phyloP scores from a whole-genome alignment of 1,140 invertebrate genomes.

The Diachasmimorpha longicaudata region DNA sequence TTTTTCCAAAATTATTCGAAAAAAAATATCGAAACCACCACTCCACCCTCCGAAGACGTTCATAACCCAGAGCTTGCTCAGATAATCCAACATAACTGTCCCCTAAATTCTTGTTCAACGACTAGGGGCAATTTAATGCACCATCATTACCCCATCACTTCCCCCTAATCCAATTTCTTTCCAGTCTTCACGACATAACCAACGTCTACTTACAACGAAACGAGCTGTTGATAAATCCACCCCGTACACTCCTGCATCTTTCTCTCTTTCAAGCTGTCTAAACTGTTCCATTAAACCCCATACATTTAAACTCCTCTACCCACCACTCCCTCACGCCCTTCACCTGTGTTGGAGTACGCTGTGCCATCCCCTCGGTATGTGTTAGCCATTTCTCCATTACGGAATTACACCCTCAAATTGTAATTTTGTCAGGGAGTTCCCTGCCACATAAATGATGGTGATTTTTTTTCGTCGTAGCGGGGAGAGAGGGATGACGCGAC shows the following conservation, averaged over 20 bases:
- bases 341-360: not conserved
- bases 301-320: slow-evolving; percentile 16
- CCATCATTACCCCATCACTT: slow-evolving; percentile 55
- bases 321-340: slow-evolving; percentile 28
- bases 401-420: slow-evolving; percentile 61
- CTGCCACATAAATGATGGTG: slow-evolving; percentile 22
- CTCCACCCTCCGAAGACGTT: no score
- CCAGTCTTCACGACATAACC: slow-evolving; percentile 43
- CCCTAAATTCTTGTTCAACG: slow-evolving; percentile 56
- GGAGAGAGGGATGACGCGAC: not conserved
- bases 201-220: slow-evolving; percentile 58
- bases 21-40: no score
- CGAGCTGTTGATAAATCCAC: slow-evolving; percentile 58
- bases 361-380: slow-evolving; percentile 47
- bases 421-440: slow-evolving; percentile 55
- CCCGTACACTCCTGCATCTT: slow-evolving; percentile 29
- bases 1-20: no score
- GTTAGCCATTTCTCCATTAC: slow-evolving; percentile 56
- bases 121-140: slow-evolving; percentile 61
- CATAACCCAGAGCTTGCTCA: no score
- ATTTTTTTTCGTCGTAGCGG: slow-evolving; percentile 46
- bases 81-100: slow-evolving; percentile 31
- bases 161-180: slow-evolving; percentile 60
- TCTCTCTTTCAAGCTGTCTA: slow-evolving; percentile 17
- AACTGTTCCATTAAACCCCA: slow-evolving; percentile 18